These are phyloP conservation scores for Pseudanteris insignis DNA, from an alignment of 2,888 invertebrate species.

Conservation along the genomic window DNA sequence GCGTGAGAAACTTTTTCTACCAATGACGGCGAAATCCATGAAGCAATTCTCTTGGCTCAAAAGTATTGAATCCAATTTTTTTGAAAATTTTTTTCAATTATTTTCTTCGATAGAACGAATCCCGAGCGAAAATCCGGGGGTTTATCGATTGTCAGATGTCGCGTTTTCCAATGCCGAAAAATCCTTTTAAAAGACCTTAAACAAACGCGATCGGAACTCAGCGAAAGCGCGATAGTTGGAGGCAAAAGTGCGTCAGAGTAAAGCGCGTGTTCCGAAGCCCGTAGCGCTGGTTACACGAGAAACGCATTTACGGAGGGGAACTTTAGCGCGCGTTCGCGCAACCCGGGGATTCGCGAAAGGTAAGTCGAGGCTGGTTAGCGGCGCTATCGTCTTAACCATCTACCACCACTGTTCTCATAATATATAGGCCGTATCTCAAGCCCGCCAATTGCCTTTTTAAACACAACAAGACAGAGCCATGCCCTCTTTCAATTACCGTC, in stretches of 20 bases:
- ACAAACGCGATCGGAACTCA: conserved; percentile 24
- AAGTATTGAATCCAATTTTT: too few species aligned
- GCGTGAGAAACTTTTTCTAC: too few species aligned
- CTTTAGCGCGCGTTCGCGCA: conserved; percentile 38
- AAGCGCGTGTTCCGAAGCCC: conserved; percentile 62
- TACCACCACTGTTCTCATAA: conserved; percentile 58
- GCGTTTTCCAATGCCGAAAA: conserved; percentile 9
- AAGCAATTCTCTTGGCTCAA: too few species aligned
- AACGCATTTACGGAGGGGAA: conserved; percentile 62
- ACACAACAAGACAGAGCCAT: conserved; percentile 63
- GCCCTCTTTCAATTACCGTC: conserved; percentile 65
- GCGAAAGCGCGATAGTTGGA: conserved; percentile 58
- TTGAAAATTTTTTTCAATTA: too few species aligned
- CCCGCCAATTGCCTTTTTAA: conserved; percentile 66
- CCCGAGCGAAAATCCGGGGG: too few species aligned
- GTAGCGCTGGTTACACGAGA: conserved; percentile 61
- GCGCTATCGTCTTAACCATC: conserved; percentile 62
- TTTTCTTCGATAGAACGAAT: too few species aligned
- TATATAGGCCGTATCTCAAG: conserved; percentile 65
- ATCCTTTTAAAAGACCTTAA: conserved; percentile 19
- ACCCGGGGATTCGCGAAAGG: conserved; percentile 45
- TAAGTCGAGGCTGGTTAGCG: conserved; percentile 49
- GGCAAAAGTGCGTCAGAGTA: conserved; percentile 59
- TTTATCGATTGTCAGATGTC: not conserved
- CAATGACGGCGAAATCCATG: too few species aligned